A percentile compares a stretch with the other conserved stretches of the same genome.
These are phyloP conservation scores for Phalacrocorax brasilianus DNA, from an alignment of 2,113 vertebrate genomes.

Conservation along the genomic window DNA sequence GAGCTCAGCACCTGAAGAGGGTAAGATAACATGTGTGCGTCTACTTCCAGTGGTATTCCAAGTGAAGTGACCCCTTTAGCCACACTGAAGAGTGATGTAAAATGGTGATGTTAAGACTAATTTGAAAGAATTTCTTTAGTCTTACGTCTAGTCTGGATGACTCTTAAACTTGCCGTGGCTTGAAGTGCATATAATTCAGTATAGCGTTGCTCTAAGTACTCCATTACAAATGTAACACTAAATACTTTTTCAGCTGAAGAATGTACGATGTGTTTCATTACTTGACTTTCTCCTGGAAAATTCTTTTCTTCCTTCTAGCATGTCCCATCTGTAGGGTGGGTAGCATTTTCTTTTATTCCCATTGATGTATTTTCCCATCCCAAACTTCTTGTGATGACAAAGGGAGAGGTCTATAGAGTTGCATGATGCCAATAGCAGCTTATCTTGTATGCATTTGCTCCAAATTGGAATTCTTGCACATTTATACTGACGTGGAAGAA, in stretches of 20 bases:
- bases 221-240: background rate
- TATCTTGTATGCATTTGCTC: background rate
- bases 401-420: background rate
- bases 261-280: background rate
- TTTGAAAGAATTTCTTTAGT: background rate
- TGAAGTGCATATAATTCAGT: background rate
- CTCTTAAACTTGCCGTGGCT: background rate
- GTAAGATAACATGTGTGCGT: conserved; percentile 63
- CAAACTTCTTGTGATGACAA: background rate
- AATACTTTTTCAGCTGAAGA: background rate
- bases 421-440: background rate
- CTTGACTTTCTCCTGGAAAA: background rate
- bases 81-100: background rate
- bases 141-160: background rate
- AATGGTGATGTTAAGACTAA: background rate
- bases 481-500: background rate
- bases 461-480: background rate
- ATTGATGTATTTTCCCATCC: background rate
- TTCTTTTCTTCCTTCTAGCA: background rate
- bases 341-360: background rate
- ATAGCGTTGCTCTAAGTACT: background rate
- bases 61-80: background rate
- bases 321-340: background rate
- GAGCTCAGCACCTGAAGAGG: conserved; percentile 97
- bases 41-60: background rate